A percentile compares a stretch with the other conserved stretches of the same genome.
Evolutionary conservation across 2,888 invertebrate species (phyloP).

Genomic region (Monoplex corrugatus): DNA sequence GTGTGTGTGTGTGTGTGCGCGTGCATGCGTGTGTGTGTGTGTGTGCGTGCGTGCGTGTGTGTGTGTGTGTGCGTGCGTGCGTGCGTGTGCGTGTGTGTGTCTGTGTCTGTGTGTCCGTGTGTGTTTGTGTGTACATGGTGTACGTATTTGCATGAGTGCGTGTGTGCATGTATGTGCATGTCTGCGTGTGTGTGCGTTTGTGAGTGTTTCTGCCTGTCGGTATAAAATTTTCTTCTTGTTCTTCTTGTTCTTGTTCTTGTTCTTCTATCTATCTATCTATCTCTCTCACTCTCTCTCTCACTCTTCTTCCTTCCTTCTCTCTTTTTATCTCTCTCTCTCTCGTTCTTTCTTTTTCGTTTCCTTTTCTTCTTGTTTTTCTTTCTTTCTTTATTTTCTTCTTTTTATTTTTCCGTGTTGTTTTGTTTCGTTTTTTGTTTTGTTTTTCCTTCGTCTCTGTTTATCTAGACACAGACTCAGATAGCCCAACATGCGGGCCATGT

Average conservation of each 20-base stretch:
- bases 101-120: neutral
- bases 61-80: neutral
- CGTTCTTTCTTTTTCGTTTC: neutral
- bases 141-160: neutral
- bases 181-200: constrained; percentile 24
- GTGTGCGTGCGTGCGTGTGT: neutral
- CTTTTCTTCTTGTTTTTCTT: too few relatives aligned
- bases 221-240: too few relatives aligned
- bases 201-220: constrained; percentile 33
- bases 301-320: constrained; percentile 18
- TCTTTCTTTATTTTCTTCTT: too few relatives aligned
- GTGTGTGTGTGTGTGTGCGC: neutral
- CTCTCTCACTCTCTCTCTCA: constrained; percentile 34
- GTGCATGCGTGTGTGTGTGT: neutral
- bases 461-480: too few relatives aligned
- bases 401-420: too few relatives aligned
- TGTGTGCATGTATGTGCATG: constrained; percentile 5
- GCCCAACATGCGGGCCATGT: too few relatives aligned
- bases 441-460: too few relatives aligned
- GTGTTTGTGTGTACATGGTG: neutral
- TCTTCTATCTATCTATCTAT: neutral
- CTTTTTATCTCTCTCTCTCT: neutral
- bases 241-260: neutral
- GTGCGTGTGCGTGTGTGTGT: neutral
- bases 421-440: too few relatives aligned